Percentiles rank a stretch among this genome's conserved stretches.
Evolutionary conservation across 1,140 invertebrate genomes (phyloP).

Genomic region (Lasioglossum albipes): DNA sequence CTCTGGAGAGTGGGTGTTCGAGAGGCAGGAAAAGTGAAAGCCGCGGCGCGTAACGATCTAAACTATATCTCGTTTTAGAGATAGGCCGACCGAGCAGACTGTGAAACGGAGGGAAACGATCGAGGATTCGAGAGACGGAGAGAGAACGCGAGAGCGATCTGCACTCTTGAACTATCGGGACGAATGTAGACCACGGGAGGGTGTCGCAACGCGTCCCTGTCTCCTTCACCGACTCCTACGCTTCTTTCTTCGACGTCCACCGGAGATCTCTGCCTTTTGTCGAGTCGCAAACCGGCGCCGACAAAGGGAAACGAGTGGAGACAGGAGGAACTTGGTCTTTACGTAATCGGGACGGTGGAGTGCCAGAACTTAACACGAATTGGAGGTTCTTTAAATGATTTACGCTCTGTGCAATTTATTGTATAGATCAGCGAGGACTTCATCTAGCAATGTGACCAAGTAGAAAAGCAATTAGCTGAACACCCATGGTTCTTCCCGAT

Average conservation of each 20-base stretch:
- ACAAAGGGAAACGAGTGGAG: no score
- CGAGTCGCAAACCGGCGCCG: neutral
- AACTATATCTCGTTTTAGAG: slow-evolving; percentile 69
- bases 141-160: slow-evolving; percentile 31
- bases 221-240: slow-evolving; percentile 55
- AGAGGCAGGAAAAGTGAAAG: slow-evolving; percentile 72
- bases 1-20: slow-evolving; percentile 57
- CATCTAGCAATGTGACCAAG: no score
- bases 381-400: no score
- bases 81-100: slow-evolving; percentile 29
- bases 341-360: no score
- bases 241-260: slow-evolving; percentile 39
- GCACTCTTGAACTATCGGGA: slow-evolving; percentile 66
- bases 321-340: no score
- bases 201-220: slow-evolving; percentile 60
- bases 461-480: no score
- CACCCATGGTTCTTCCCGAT: no score
- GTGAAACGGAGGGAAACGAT: slow-evolving; percentile 10
- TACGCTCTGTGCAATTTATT: no score
- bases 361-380: no score
- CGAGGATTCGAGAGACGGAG: slow-evolving; percentile 24
- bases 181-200: slow-evolving; percentile 62
- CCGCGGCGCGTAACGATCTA: slow-evolving; percentile 71
- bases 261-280: slow-evolving; percentile 39
- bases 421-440: no score